Base-by-base conservation (phyloP, 2,113 vertebrate genomes). In the Tyto alba region DNA sequence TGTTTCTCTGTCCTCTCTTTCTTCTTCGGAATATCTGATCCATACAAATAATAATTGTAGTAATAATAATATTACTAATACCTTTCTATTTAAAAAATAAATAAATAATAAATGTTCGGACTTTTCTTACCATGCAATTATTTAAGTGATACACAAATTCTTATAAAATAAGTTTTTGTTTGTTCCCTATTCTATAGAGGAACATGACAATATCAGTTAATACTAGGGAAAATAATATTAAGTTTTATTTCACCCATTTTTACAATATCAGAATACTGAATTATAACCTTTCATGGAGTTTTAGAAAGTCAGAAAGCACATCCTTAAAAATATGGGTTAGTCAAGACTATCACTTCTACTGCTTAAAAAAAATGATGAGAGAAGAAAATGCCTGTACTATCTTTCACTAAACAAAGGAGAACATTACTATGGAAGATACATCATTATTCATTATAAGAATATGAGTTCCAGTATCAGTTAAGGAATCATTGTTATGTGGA, bases 231-330 rank as follows among this genome's bases (percentile, higher is more conserved):
- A 94, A 92, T 73, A 47, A 85, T 12, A 80, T 88, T 45, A 90
- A 48, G 27, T 57, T 27, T 69, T 88, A 52, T 76, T 85, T 91
- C 38, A n/a, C 13, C 20, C 26, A 12, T 29, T 94, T 82, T 93
- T 76, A 90, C 45, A 96, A 62, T 48, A 48, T 7, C 15, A 76
- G 4, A 22, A 60, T 82, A 90, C 88, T 93, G 88, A 95, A 88
- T 91, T 95, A 64, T 22, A 93, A 89, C 52, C 91, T 95, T 85
- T 83, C 67, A 85, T 36, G 89, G 57, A 83, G 30, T 60, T 90
- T 91, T 81, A 80, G 18, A 67, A 89, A 91, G 74, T 78, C 75
- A 94, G 52, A 88, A 86, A 78, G 23, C 9, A 81, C 53, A 78
- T 91, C 34, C 45, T 90, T 88, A 90, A 59, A 88, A 79, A 48